A percentile compares a stretch with the other conserved stretches of the same genome.
Conservation (phyloP, 2,888 invertebrate species). For the Anticlea derivata region DNA sequence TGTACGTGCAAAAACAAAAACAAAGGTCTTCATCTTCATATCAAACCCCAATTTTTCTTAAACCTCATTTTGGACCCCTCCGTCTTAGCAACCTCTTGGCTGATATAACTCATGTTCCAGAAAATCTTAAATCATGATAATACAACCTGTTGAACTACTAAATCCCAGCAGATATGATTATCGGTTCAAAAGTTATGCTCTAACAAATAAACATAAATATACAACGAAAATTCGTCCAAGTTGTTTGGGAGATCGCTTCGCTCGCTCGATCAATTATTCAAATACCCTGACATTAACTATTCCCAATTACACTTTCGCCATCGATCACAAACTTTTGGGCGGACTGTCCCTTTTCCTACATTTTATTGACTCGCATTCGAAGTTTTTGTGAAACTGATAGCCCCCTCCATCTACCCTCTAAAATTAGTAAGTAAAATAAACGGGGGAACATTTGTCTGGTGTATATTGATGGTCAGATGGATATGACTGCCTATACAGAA, state of each 20-base stretch:
- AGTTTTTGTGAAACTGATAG: slow-evolving; percentile 15
- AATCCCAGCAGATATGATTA: no score
- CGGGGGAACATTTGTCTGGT: background rate
- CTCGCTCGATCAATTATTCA: background rate
- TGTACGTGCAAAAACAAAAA: no score
- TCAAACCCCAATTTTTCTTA: no score
- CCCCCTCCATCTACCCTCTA: slow-evolving; percentile 12
- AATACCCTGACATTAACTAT: background rate
- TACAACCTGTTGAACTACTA: no score
- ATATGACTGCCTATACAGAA: slow-evolving; percentile 19
- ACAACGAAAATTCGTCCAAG: background rate
- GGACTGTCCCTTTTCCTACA: slow-evolving; percentile 1
- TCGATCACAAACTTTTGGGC: slow-evolving; percentile 31
- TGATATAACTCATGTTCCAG: no score
- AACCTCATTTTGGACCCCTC: no score
- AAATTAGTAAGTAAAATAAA: slow-evolving; percentile 17
- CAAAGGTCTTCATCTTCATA: no score
- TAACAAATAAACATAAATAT: no score
- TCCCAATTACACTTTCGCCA: slow-evolving; percentile 7
- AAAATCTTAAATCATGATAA: no score
- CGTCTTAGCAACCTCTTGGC: no score
- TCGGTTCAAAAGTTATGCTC: no score
- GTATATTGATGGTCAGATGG: slow-evolving; percentile 18
- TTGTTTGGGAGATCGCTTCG: no score
- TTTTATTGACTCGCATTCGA: slow-evolving; percentile 9